Evolutionary conservation across 2,888 invertebrate species (phyloP), one percentile per base, ranked within the genome.

Genomic region (Odontocerum albicorne): DNA sequence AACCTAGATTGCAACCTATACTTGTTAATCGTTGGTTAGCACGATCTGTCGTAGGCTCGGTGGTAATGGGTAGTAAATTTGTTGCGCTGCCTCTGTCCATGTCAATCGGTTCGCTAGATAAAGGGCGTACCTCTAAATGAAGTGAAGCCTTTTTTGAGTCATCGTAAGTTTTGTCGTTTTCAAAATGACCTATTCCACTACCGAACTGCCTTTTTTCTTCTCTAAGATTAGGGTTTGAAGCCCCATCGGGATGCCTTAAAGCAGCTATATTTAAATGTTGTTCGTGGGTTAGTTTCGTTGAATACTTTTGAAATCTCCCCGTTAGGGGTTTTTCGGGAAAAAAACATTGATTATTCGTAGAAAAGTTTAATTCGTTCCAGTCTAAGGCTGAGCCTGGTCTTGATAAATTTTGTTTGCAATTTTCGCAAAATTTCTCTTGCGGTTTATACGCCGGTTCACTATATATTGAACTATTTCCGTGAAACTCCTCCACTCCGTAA

Each of bases 191-290:
- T 7, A 83, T 82, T 3, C 84, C 84, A 58, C 80, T 85, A 10
- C 84, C 84, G 1, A 85, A 83, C 62, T 82, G 70, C 65, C 83
- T 77, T 64, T 78, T 80, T 70, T 84, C 85, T 69, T 87, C 88
- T 52, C 85, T 81, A 65, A 95, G 78, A 75, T 93, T 92, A 13
- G 94, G 94, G 79, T 95, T 94, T 17, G 94, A 95, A 45, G 95
- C 93, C 40, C 94, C 94, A 66, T 95, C 95, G 3, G 94, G 94
- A 74, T 92, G 91, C 61, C 92, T 81, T 47, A 93, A 71, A 57
- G 87, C 86, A 27, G 90, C 88, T 66, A 85, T 83, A 62, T 84
- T 79, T 10, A 76, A 73, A 61, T 77, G 77, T 44, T 62, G 62
- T 70, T 77, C 76, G 71, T 78, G 63, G 65, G 80, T 67, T 66